Base-by-base conservation (phyloP, 2,797 vertebrate species). In the Oreochromis mossambicus region DNA sequence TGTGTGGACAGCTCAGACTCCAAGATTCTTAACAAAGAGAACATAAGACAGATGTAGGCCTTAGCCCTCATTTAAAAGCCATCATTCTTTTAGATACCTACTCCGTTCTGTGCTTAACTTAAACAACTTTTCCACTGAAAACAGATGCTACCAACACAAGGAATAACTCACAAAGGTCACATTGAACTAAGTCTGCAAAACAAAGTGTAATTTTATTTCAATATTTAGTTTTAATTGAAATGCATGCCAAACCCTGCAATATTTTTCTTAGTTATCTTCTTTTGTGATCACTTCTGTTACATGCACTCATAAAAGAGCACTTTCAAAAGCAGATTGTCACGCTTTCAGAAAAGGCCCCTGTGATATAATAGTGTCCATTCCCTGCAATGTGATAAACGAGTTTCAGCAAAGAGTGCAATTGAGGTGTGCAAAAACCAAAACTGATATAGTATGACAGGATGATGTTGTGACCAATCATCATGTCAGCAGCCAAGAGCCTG, bases 341-440 rank as follows among this genome's bases (percentile, higher is more conserved):
- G 84, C 70, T 88, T 86, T 90, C 82, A 88, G 68, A 86, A 81
- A 84, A 75, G 54, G 91, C 91, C 88, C 89, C 52, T 81, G 85
- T 82, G 90, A 92, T 84, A 79, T 38, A 78, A 63, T 68, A 84
- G 83, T 87, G 91, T 86, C 89, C 61, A 38, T 91, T 89, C 85
- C 87, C 92, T 81, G 88, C 93, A 88, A 91, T 89, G 90, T 90
- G 91, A 90, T 86, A 92, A 93, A 94, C 87, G 76, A 90, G 87
- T 89, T 92, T 90, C 77, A 80, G 86, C 77, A 78, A 85, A 84
- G 80, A 87, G 81, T 68, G 89, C 91, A 61, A 82, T 77, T 84
- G 86, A 89, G 85, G 86, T 89, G 92, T 94, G 92, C 90, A 90
- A 90, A 95, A 90, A 84, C 75, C 91, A 91, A 85, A 93, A 87